These are phyloP conservation scores for Gonioctena quinquepunctata DNA, from an alignment of 1,140 invertebrate genomes.

Conservation along the genomic window DNA sequence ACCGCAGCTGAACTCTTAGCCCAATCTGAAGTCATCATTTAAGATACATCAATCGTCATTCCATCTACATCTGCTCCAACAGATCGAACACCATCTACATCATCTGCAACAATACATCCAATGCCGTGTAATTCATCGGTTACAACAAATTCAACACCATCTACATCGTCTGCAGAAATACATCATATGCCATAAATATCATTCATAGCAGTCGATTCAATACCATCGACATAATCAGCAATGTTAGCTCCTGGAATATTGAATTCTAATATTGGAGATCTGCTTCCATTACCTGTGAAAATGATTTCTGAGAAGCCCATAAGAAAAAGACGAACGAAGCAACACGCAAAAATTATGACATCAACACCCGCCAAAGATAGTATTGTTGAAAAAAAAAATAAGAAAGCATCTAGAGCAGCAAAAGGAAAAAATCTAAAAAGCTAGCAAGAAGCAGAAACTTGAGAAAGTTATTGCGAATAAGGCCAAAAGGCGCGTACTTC, in stretches of 20 bases:
- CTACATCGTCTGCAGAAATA: constrained; percentile 3
- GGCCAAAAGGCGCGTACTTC: constrained; percentile 10
- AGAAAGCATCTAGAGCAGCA: constrained; percentile 33
- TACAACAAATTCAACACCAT: not conserved
- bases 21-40: not conserved
- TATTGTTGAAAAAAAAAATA: constrained; percentile 42
- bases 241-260: not conserved
- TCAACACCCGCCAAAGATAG: constrained; percentile 38
- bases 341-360: constrained; percentile 42
- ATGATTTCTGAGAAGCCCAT: constrained; percentile 3
- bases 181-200: too few species aligned
- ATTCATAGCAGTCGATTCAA: too few species aligned
- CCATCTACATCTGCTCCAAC: constrained; percentile 10
- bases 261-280: not conserved
- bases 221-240: too few species aligned
- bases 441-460: too few species aligned
- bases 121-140: too few species aligned
- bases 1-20: too few species aligned
- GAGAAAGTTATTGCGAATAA: constrained; percentile 24
- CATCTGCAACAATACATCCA: constrained; percentile 12
- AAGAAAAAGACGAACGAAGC: constrained; percentile 28
- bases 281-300: constrained; percentile 1
- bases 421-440: not conserved
- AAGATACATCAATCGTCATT: constrained; percentile 9
- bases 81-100: not conserved